Evolutionary conservation across 1,140 invertebrate species (phyloP).

Genomic region (Calycopis cecrops): DNA sequence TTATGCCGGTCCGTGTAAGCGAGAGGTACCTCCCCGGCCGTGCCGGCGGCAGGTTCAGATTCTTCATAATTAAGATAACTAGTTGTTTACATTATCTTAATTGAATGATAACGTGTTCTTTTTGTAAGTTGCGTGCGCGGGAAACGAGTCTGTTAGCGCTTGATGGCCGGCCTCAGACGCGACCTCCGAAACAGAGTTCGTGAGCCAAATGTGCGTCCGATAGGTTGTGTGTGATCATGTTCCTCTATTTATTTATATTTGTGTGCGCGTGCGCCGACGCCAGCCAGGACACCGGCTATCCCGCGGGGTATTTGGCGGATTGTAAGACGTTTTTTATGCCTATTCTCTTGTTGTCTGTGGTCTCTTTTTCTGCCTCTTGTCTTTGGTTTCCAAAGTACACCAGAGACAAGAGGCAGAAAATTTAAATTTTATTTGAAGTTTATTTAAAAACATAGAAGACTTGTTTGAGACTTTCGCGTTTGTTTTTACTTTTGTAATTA

Average conservation of each 20-base stretch:
- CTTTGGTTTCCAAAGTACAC: no score
- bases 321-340: not conserved
- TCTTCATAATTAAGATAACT: no score
- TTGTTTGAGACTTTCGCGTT: no score
- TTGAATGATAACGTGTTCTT: not conserved
- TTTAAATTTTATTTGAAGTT: no score
- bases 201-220: not conserved
- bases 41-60: no score
- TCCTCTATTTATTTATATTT: not conserved
- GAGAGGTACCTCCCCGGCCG: no score
- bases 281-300: not conserved
- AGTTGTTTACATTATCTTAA: no score
- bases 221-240: conserved; percentile 3
- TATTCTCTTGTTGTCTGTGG: not conserved
- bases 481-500: no score
- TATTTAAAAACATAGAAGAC: no score
- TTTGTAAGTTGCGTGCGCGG: not conserved
- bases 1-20: no score
- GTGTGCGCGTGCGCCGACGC: not conserved
- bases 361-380: not conserved
- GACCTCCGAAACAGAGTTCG: not conserved
- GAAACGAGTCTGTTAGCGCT: not conserved
- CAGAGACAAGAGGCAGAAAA: no score
- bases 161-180: not conserved
- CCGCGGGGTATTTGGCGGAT: not conserved